Conservation (phyloP, 2,797 vertebrate species). For the Steatocranus sp. region DNA sequence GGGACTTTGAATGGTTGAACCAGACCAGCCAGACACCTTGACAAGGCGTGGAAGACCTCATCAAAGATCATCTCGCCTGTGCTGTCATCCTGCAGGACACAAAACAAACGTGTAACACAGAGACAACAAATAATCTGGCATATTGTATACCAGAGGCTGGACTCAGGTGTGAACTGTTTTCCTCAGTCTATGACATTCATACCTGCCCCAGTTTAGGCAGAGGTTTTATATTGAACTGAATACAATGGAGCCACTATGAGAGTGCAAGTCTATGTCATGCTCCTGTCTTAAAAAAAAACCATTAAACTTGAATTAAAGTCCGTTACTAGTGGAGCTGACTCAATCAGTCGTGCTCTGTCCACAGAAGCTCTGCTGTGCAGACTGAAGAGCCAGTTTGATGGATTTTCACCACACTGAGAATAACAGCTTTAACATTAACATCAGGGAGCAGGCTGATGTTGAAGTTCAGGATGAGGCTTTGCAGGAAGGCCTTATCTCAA, state of each 20-base stretch:
- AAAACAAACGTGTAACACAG: not conserved
- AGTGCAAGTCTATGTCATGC: rapidly evolving
- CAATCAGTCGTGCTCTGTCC: not conserved
- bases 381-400: not conserved
- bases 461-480: not conserved
- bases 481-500: not conserved
- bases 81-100: slow-evolving; percentile 85
- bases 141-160: rapidly evolving
- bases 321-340: not conserved
- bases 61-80: slow-evolving; percentile 98
- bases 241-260: not conserved
- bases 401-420: not conserved
- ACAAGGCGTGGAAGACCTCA: slow-evolving; percentile 93
- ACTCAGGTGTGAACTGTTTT: not conserved
- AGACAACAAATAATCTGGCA: not conserved
- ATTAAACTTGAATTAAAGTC: not conserved
- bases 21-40: slow-evolving; percentile 85
- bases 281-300: not conserved
- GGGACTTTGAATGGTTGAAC: slow-evolving; percentile 89
- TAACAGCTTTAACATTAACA: not conserved
- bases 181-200: not conserved
- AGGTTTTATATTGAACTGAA: not conserved
- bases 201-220: not conserved
- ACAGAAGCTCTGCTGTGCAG: not conserved
- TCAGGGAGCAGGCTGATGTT: not conserved